Base-by-base conservation (phyloP, 2,797 vertebrate genomes). In the Calcarius lapponicus region DNA sequence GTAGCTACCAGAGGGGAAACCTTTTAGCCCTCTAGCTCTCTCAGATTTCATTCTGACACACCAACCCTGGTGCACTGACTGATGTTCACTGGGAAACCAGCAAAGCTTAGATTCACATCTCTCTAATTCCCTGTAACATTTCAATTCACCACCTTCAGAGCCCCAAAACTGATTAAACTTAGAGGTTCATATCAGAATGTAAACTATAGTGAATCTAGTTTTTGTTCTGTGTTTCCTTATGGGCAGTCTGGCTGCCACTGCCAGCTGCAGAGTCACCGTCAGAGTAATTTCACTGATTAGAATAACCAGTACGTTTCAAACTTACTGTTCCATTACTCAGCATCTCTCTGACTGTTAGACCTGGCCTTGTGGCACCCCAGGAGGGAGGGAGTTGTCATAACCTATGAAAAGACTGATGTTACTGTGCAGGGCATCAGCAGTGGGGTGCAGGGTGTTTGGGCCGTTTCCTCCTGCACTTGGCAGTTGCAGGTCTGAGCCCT, bases 11-110 rank as follows among this genome's bases (percentile, higher is more conserved):
- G 56, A 76, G 25, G 21, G 17, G 20, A 61, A 89, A 57, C 5
- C 28, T 29, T 48, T 6, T 1, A 61, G 40, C 1, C 0, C 48
- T 29, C n/a, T 13, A 11, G 15, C 11, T 54, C 24, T 21, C 31
- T 24, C 9, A 50, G 24, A 8, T 67, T 19, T 34, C 21, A 11
- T 58, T 75, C 18, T 50, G 14, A 8, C 7, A 8, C 51, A 34
- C 43, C 15, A 7, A 1, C 12, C 9, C 20, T 38, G 34, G 6
- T 64, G 34, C 20, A 8, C 5, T 29, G 48, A 13, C 34, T 64
- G 78, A 14, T 34, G 8, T 10, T 7, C 14, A 9, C n/a, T 29
- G 34, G 56, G n/a, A 67, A 78, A 74, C 9, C 2, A 28, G 13
- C 73, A 86, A 67, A 32, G 29, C 31, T 66, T 25, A 11, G 32